phyloP scores from a whole-genome alignment of 2,888 invertebrate genomes.

The Synanthedon andrenaeformis region DNA sequence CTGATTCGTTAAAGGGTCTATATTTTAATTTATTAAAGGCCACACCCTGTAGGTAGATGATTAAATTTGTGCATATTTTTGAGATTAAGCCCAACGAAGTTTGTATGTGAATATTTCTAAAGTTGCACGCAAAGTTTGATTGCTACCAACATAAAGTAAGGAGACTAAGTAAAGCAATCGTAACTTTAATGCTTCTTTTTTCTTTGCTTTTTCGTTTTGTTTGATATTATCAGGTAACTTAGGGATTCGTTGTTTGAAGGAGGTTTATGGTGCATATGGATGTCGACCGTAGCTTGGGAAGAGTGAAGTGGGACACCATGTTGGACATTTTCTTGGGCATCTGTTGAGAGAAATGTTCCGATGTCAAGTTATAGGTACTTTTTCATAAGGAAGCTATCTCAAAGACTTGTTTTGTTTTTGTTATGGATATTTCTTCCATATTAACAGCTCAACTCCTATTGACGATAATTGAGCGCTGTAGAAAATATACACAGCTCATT shows the following conservation, averaged over 20 bases:
- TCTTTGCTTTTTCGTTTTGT: conserved; percentile 21
- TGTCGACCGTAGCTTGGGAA: conserved; percentile 47
- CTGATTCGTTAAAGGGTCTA: too few relatives aligned
- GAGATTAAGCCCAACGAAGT: conserved; percentile 5
- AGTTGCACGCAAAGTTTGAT: conserved; percentile 11
- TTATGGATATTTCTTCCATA: too few relatives aligned
- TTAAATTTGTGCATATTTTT: conserved; percentile 14
- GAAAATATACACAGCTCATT: too few relatives aligned
- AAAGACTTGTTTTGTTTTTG: too few relatives aligned
- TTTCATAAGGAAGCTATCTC: too few relatives aligned
- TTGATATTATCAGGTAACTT: conserved; percentile 36
- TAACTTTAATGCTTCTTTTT: conserved; percentile 13
- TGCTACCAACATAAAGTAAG: background rate
- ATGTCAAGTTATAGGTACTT: too few relatives aligned
- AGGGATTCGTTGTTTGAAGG: conserved; percentile 10
- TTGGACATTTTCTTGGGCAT: conserved; percentile 15
- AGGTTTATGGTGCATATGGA: conserved; percentile 25
- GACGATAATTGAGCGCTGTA: too few relatives aligned
- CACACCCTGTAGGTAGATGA: too few relatives aligned
- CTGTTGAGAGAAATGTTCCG: conserved; percentile 19
- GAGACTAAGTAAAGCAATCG: too few relatives aligned
- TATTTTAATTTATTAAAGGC: too few relatives aligned
- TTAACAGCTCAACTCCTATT: too few relatives aligned
- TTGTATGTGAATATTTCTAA: conserved; percentile 27
- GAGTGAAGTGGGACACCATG: conserved; percentile 38